Evolutionary conservation across 2,113 vertebrate species (phyloP).

Genomic region (Clarias magur): DNA sequence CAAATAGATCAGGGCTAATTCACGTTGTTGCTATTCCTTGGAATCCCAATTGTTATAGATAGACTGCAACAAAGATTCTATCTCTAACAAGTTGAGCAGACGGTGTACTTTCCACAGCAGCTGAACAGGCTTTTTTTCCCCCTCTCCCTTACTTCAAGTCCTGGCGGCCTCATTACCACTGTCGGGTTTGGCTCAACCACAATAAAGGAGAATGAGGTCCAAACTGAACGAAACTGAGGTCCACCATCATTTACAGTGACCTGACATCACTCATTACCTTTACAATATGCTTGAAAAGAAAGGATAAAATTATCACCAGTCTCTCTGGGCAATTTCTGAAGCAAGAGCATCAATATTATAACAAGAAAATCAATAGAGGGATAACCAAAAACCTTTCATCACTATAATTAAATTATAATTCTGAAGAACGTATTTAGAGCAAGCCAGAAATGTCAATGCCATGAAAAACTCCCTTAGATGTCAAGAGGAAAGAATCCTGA

Average conservation of each 20-base stretch:
- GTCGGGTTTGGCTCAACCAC: not conserved
- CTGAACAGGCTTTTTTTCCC: not conserved
- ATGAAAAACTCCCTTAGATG: not conserved
- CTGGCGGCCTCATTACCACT: not conserved
- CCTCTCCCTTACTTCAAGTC: not conserved
- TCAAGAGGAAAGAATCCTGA: not conserved
- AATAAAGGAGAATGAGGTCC: not conserved
- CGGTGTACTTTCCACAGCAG: not conserved
- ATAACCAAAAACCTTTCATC: not conserved
- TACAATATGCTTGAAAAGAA: not conserved
- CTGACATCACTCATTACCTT: not conserved
- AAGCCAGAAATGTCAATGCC: not conserved
- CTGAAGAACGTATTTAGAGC: not conserved
- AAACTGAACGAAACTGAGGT: not conserved
- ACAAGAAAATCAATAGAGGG: not conserved
- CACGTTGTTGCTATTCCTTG: not conserved
- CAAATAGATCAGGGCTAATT: not conserved
- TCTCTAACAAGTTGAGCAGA: not conserved
- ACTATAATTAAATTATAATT: not conserved
- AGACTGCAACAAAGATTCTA: not conserved
- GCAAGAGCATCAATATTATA: not conserved
- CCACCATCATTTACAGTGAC: not conserved
- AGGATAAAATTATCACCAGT: not conserved
- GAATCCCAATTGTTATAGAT: not conserved
- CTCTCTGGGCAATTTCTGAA: not conserved